Percentiles rank a stretch among this genome's conserved stretches.
These are phyloP conservation scores for Mylabris sibirica DNA, from an alignment of 2,888 invertebrate genomes.

Conservation along the genomic window DNA sequence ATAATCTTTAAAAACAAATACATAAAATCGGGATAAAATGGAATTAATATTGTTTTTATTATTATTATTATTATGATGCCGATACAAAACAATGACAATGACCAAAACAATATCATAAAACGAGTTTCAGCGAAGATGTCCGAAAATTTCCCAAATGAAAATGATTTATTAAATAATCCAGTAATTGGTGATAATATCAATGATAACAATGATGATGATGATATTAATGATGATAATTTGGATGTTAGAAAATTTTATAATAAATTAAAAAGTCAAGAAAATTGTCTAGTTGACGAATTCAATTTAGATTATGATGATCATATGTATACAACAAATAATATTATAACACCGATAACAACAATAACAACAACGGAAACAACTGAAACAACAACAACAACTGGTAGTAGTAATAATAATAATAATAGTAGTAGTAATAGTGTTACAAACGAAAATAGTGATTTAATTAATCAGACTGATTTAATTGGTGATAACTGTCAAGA, in stretches of 20 bases:
- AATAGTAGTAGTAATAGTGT: no score
- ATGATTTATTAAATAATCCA: constrained; percentile 53
- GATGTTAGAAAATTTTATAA: constrained; percentile 31
- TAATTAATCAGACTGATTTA: constrained; percentile 35
- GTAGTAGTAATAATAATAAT: neutral
- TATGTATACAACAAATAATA: constrained; percentile 71
- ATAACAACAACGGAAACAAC: neutral
- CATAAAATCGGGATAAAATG: neutral
- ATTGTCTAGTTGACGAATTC: constrained; percentile 22
- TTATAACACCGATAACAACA: neutral
- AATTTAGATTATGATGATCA: constrained; percentile 65
- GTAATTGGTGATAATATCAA: constrained; percentile 38
- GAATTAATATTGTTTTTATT: neutral
- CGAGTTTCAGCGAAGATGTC: constrained; percentile 61
- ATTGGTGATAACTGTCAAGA: constrained; percentile 44
- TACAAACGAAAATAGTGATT: constrained; percentile 40
- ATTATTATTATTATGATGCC: constrained; percentile 30
- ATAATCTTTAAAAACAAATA: neutral
- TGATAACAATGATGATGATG: constrained; percentile 20
- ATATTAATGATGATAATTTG: neutral
- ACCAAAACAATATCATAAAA: constrained; percentile 56
- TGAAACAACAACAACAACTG: neutral
- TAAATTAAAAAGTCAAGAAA: constrained; percentile 48
- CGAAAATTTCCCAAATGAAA: constrained; percentile 59
- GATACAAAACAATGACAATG: constrained; percentile 52